A percentile compares a stretch with the other conserved stretches of the same genome.
phyloP scores from a whole-genome alignment of 2,888 invertebrate species.

The Pheosia tremula region DNA sequence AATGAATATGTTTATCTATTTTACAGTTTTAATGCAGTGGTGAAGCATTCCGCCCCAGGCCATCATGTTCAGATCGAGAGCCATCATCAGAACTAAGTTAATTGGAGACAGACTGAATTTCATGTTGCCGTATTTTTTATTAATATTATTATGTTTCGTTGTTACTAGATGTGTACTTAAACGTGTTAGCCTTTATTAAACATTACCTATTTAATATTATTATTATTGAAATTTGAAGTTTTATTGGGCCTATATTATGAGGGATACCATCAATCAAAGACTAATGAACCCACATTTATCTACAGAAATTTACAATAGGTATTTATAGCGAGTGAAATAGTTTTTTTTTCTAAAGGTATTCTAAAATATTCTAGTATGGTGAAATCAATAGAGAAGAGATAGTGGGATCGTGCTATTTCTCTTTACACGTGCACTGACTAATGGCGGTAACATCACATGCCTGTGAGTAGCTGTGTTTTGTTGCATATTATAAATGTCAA shows the following conservation, averaged over 20 bases:
- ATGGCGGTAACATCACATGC: too few species aligned
- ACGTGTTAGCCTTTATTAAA: conserved; percentile 47
- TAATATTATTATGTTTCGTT: conserved; percentile 44
- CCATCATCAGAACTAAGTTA: conserved; percentile 63
- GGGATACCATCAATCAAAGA: too few species aligned
- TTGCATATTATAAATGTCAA: too few species aligned
- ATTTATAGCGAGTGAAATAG: not conserved
- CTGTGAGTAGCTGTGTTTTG: too few species aligned
- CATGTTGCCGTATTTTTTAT: conserved; percentile 20
- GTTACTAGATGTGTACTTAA: conserved; percentile 75
- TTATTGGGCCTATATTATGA: not conserved
- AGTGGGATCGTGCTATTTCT: too few species aligned
- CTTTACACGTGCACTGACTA: too few species aligned
- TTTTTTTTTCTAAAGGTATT: too few species aligned
- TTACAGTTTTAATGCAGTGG: conserved; percentile 84
- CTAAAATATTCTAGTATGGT: too few species aligned
- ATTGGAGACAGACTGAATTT: conserved; percentile 51
- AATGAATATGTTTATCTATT: too few species aligned
- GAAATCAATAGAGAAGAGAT: too few species aligned
- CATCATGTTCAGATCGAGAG: conserved; percentile 70
- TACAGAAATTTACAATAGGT: not conserved
- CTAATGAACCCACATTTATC: not conserved
- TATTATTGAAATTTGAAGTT: conserved; percentile 15
- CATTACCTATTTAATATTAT: conserved; percentile 38
- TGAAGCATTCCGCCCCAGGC: conserved; percentile 80